Evolutionary conservation across 2,113 vertebrate genomes (phyloP).

Genomic region (Chinchilla lanigera): DNA sequence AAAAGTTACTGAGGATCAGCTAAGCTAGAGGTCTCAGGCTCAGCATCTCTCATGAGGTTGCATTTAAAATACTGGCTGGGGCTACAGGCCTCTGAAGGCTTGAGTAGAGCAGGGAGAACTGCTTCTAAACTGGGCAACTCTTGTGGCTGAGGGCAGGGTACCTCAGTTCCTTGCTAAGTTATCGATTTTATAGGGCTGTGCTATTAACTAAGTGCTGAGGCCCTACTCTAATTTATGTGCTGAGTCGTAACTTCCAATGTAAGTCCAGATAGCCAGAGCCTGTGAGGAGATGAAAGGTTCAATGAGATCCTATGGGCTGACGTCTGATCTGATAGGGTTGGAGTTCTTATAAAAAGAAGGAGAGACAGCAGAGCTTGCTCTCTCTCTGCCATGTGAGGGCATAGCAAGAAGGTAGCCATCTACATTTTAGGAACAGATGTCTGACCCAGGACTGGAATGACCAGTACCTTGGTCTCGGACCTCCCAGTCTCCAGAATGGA

Average conservation of each 20-base stretch:
- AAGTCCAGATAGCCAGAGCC: neutral
- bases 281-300: neutral
- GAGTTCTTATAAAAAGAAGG: neutral
- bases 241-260: neutral
- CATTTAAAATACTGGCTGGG: neutral
- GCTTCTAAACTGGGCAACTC: neutral
- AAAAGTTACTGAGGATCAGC: neutral
- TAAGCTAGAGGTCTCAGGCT: neutral
- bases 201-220: neutral
- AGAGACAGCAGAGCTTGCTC: neutral
- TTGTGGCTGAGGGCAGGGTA: neutral
- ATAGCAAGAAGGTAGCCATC: neutral
- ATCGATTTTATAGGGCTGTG: neutral
- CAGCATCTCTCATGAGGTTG: neutral
- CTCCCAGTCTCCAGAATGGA: neutral
- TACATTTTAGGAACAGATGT: neutral
- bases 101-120: neutral
- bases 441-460: neutral
- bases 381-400: neutral
- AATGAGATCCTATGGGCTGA: neutral
- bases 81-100: neutral
- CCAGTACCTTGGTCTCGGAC: neutral
- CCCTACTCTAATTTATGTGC: neutral
- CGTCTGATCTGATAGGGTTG: neutral
- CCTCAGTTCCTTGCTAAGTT: neutral